Conservation (phyloP, 1,140 invertebrate species). For the Diachasma alloeum region DNA sequence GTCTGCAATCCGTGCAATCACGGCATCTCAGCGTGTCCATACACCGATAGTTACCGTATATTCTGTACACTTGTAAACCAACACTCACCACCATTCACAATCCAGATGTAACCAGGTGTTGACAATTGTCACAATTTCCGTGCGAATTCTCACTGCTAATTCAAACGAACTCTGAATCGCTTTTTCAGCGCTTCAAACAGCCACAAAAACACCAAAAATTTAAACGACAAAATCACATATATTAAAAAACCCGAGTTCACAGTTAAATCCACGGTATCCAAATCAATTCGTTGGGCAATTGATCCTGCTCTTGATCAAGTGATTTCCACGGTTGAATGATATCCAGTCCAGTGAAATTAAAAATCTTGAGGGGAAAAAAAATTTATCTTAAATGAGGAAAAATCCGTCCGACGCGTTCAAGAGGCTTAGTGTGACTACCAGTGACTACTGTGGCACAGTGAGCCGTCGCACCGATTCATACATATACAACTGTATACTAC, state of each 20-base stretch:
- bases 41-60: conserved; percentile 36
- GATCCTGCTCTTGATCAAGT: too few relatives aligned
- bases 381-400: not conserved
- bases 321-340: not conserved
- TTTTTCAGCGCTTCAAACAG: not conserved
- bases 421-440: conserved; percentile 32
- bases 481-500: not conserved
- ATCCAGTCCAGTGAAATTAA: not conserved
- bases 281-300: too few relatives aligned
- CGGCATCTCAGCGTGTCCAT: conserved; percentile 61
- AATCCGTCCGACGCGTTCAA: conserved; percentile 28
- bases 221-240: too few relatives aligned
- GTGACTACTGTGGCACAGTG: conserved; percentile 28
- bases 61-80: conserved; percentile 18
- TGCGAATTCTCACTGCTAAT: too few relatives aligned
- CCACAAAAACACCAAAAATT: too few relatives aligned
- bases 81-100: conserved; percentile 45
- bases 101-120: conserved; percentile 26
- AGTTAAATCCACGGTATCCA: too few relatives aligned
- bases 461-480: conserved; percentile 8
- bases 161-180: too few relatives aligned
- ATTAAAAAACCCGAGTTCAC: too few relatives aligned
- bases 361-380: not conserved
- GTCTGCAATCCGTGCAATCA: conserved; percentile 56
- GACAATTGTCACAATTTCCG: not conserved